Conservation (phyloP, 2,888 invertebrate species). For the Galerucella nymphaeae region DNA sequence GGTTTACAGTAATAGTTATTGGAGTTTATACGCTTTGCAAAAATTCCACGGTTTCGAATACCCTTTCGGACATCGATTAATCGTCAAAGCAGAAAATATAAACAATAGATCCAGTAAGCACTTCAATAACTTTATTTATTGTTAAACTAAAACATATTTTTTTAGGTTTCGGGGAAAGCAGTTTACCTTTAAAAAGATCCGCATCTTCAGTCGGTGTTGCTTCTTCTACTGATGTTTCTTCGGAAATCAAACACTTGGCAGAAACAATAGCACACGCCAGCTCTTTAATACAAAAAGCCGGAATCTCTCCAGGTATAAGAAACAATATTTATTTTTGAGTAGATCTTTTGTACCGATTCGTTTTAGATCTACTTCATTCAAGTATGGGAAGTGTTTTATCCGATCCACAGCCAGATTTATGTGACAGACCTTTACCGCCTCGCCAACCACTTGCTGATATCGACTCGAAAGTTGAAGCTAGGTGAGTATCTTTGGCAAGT, state of each 20-base stretch:
- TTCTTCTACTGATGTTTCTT: constrained; percentile 55
- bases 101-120: constrained; percentile 26
- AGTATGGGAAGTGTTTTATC: constrained; percentile 42
- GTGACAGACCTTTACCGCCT: constrained; percentile 79
- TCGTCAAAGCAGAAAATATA: constrained; percentile 74
- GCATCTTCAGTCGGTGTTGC: constrained; percentile 15
- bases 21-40: constrained; percentile 82
- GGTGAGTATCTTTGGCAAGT: constrained; percentile 64
- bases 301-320: constrained; percentile 59
- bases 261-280: constrained; percentile 84
- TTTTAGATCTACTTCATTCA: constrained; percentile 45
- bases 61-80: constrained; percentile 85
- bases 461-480: constrained; percentile 74
- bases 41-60: constrained; percentile 93
- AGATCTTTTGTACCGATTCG: no score
- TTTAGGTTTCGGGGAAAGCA: constrained; percentile 19
- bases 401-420: constrained; percentile 51
- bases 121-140: neutral
- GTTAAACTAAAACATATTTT: neutral
- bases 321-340: no score
- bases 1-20: constrained; percentile 77
- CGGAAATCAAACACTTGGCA: constrained; percentile 76
- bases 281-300: constrained; percentile 76
- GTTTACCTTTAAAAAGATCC: constrained; percentile 18
- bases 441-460: constrained; percentile 76